These are phyloP conservation scores for Dendrolimus kikuchii DNA, from an alignment of 1,140 invertebrate genomes.

Conservation along the genomic window DNA sequence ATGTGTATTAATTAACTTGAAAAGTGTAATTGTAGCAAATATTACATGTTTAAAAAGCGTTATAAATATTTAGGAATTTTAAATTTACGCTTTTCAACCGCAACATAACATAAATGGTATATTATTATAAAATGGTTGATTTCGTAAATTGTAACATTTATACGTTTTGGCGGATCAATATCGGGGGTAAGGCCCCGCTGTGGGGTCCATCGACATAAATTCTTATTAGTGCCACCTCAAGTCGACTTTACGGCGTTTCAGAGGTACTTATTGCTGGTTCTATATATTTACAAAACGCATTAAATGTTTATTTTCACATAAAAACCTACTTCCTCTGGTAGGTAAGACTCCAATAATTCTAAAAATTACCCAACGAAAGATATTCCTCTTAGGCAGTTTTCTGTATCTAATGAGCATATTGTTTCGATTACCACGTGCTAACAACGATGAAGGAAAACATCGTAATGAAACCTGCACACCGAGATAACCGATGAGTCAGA, in stretches of 20 bases:
- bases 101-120: slow-evolving; percentile 13
- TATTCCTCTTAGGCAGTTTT: too few relatives aligned
- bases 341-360: neutral
- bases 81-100: slow-evolving; percentile 1
- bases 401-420: too few relatives aligned
- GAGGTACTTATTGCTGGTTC: slow-evolving; percentile 46
- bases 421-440: too few relatives aligned
- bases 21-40: too few relatives aligned
- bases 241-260: slow-evolving; percentile 62
- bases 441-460: too few relatives aligned
- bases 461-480: too few relatives aligned
- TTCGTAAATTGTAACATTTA: slow-evolving; percentile 50
- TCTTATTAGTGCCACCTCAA: slow-evolving; percentile 63
- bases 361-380: neutral
- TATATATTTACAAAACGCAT: slow-evolving; percentile 28
- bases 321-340: neutral
- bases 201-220: slow-evolving; percentile 63
- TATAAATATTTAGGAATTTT: neutral
- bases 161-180: slow-evolving; percentile 50
- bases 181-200: slow-evolving; percentile 28
- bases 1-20: too few relatives aligned
- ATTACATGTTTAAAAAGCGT: too few relatives aligned
- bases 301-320: slow-evolving; percentile 29
- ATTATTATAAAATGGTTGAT: slow-evolving; percentile 26
- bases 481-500: too few relatives aligned